Conservation (phyloP, 2,113 vertebrate species). For the Pycnonotus jocosus region DNA sequence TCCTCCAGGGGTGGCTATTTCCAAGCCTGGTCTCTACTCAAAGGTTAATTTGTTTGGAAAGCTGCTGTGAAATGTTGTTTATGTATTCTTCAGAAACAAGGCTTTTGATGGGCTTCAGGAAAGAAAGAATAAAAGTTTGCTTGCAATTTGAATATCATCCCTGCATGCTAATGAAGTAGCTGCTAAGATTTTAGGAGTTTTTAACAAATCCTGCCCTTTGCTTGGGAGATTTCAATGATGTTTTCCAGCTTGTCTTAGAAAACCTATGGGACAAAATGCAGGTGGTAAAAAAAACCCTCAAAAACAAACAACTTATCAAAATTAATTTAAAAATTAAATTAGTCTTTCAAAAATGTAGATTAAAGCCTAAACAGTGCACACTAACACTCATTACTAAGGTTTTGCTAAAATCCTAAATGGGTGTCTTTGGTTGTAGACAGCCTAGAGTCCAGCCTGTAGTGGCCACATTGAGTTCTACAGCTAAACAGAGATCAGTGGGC, state of each 20-base stretch:
- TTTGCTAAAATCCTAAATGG: fast-evolving
- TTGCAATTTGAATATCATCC: neutral
- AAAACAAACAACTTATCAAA: neutral
- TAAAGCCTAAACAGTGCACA: neutral
- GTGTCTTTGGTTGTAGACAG: neutral
- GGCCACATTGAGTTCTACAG: neutral
- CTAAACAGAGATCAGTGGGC: neutral
- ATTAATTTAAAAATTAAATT: neutral
- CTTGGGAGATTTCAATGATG: neutral
- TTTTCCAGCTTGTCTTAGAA: neutral
- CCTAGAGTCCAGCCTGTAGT: neutral
- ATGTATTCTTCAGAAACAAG: neutral
- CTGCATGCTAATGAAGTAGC: neutral
- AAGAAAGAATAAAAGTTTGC: neutral
- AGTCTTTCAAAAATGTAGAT: neutral
- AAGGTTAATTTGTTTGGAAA: constrained; percentile 46
- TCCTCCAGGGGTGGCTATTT: neutral
- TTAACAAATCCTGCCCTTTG: neutral
- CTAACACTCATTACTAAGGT: neutral
- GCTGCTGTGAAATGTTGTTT: neutral
- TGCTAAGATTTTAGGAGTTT: neutral
- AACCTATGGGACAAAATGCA: neutral
- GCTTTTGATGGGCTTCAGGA: neutral
- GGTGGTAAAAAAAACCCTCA: neutral
- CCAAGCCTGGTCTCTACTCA: neutral